Conservation (phyloP, 1,140 invertebrate species). For the Himalopsyche phryganea region DNA sequence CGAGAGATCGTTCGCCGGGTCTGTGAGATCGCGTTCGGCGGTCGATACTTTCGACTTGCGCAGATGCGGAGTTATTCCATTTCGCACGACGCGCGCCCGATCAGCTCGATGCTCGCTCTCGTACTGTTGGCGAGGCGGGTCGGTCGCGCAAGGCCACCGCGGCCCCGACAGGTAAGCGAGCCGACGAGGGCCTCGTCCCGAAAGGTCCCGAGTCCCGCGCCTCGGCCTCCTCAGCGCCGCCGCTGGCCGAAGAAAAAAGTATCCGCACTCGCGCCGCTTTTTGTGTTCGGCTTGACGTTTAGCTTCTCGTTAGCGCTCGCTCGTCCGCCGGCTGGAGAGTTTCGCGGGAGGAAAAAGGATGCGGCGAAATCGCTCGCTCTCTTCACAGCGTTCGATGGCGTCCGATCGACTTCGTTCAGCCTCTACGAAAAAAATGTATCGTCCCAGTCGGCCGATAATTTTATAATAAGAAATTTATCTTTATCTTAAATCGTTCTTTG, state of each 20-base stretch:
- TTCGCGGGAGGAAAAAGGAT: neutral
- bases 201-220: constrained; percentile 1
- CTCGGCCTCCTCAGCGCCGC: neutral
- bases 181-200: neutral
- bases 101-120: constrained; percentile 13
- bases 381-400: too few species aligned
- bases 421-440: too few species aligned
- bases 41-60: constrained; percentile 3
- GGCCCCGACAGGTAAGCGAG: constrained; percentile 22
- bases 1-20: neutral
- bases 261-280: constrained; percentile 19
- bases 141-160: constrained; percentile 29
- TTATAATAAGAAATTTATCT: too few species aligned
- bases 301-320: constrained; percentile 33
- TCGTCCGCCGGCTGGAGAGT: constrained; percentile 19
- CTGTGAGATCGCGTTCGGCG: constrained; percentile 18
- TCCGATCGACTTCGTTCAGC: too few species aligned
- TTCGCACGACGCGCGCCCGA: constrained; percentile 10
- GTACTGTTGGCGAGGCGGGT: constrained; percentile 16
- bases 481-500: too few species aligned
- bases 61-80: constrained; percentile 2
- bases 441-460: too few species aligned
- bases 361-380: too few species aligned
- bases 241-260: constrained; percentile 9
- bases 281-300: constrained; percentile 32